Base-by-base conservation (phyloP, 2,888 invertebrate species). In the Acheta domesticus region DNA sequence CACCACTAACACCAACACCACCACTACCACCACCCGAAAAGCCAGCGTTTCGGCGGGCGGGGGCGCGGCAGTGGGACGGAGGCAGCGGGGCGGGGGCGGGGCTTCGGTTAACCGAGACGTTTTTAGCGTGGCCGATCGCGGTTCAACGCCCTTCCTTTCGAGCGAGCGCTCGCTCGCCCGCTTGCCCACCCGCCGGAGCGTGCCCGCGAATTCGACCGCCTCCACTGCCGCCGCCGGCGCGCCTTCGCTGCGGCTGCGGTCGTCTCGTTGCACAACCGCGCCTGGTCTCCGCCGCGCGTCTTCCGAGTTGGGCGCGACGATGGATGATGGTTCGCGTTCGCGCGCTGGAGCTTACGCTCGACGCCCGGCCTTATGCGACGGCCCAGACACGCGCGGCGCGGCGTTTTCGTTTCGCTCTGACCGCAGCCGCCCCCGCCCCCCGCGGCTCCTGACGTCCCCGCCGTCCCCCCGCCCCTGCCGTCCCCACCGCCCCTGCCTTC, bases 51-150 rank as follows among this genome's bases (percentile, higher is more conserved):
- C 62, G 62, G 14, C 62, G 62, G 62, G 62, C 14, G 62, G 14
- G 62, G 16, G n/a, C n/a, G 62, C 62, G 16, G 62, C 62, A n/a
- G 62, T 62, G 62, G 62, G 16, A 5, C 62, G 62, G 62, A 19
- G 62, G 62, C 62, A 5, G 62, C 62, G 62, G 62, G 62, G 62
- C 19, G 23, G 16, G 62, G 62, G 62, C 62, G 16, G 62, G 11
- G 14, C 62, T 62, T n/a, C 62, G 62, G 62, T 62, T 62, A 62
- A 62, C 62, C 62, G 62, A n/a, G 62, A 62, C 62, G 62, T 62
- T 62, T 62, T 62, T 62, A 62, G 62, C 62, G 62, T n/a, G 62
- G 62, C n/a, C 62, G 62, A 19, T 14, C 14, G 62, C 62, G 62
- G 62, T 62, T 62, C 62, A 62, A 62, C 62, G 62, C 16, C 62